phyloP scores from a whole-genome alignment of 2,113 vertebrate genomes.

The Hylia prasina region DNA sequence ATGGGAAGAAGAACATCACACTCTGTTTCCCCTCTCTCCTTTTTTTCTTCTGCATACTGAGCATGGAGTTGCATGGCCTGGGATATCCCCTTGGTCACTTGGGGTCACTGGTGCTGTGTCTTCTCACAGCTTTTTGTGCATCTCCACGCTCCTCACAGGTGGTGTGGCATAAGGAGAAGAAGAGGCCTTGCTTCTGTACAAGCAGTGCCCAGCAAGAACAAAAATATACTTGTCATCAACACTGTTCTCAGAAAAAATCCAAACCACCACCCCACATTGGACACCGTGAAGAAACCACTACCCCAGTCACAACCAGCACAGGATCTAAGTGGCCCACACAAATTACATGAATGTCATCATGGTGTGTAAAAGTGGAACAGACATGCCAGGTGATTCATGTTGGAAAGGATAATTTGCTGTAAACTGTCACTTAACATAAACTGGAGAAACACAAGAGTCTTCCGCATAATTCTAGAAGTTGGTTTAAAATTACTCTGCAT shows the following conservation, averaged over 20 bases:
- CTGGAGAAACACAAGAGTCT: background rate
- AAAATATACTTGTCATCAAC: background rate
- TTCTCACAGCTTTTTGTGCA: background rate
- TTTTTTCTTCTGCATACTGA: background rate
- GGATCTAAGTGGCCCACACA: background rate
- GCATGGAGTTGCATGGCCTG: accelerated
- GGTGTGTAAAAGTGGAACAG: background rate
- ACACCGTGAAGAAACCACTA: background rate
- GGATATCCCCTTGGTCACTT: background rate
- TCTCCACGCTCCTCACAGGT: background rate
- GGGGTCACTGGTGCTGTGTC: background rate
- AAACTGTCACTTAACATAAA: background rate
- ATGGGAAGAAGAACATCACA: accelerated
- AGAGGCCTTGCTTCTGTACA: background rate
- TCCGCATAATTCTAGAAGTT: background rate
- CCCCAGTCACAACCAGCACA: background rate
- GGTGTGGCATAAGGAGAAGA: background rate
- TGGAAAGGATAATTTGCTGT: background rate
- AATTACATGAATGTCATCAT: background rate
- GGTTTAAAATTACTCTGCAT: background rate
- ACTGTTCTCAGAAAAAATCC: background rate
- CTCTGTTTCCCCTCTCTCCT: background rate
- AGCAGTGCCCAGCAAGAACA: background rate
- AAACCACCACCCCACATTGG: accelerated
- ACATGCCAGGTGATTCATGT: background rate